A percentile compares a stretch with the other conserved stretches of the same genome.
Evolutionary conservation across 1,140 invertebrate genomes (phyloP).

Genomic region (Sinella curviseta): DNA sequence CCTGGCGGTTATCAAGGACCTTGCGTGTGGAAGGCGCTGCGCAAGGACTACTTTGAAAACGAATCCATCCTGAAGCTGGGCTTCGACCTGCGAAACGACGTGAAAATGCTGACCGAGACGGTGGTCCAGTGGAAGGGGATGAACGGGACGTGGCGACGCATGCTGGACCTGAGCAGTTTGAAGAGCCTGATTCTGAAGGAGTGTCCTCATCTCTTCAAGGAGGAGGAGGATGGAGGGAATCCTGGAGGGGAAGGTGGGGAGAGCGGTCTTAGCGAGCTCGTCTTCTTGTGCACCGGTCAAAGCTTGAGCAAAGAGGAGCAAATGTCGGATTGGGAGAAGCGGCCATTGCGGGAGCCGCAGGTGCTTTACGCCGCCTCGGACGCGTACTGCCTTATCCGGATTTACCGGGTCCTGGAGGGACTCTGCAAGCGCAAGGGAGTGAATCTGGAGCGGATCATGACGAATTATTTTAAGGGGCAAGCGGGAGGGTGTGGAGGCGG

Average conservation of each 20-base stretch:
- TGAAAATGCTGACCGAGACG: slow-evolving; percentile 32
- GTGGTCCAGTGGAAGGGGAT: slow-evolving; percentile 32
- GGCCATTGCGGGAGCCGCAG: slow-evolving; percentile 73
- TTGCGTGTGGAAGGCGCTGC: slow-evolving; percentile 59
- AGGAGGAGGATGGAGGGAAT: not conserved
- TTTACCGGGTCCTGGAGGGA: slow-evolving; percentile 64
- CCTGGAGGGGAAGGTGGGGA: not conserved
- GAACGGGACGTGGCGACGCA: not conserved
- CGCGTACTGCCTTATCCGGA: slow-evolving; percentile 74
- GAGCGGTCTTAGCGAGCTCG: slow-evolving; percentile 57
- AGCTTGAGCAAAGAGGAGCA: slow-evolving; percentile 78
- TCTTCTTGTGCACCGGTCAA: slow-evolving; percentile 69
- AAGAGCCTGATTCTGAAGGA: slow-evolving; percentile 22
- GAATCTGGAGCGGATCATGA: not conserved
- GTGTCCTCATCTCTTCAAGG: slow-evolving; percentile 16
- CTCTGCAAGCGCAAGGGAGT: slow-evolving; percentile 54
- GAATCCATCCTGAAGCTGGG: slow-evolving; percentile 48
- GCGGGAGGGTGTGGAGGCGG: slow-evolving; percentile 67
- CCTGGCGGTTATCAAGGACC: no score
- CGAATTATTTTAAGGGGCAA: slow-evolving; percentile 48
- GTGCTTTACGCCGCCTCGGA: slow-evolving; percentile 78
- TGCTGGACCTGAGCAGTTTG: slow-evolving; percentile 25
- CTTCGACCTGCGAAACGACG: slow-evolving; percentile 33
- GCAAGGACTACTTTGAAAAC: slow-evolving; percentile 63
- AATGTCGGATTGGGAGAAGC: slow-evolving; percentile 82